Conservation (phyloP, 1,140 invertebrate genomes). For the Pinna nobilis region DNA sequence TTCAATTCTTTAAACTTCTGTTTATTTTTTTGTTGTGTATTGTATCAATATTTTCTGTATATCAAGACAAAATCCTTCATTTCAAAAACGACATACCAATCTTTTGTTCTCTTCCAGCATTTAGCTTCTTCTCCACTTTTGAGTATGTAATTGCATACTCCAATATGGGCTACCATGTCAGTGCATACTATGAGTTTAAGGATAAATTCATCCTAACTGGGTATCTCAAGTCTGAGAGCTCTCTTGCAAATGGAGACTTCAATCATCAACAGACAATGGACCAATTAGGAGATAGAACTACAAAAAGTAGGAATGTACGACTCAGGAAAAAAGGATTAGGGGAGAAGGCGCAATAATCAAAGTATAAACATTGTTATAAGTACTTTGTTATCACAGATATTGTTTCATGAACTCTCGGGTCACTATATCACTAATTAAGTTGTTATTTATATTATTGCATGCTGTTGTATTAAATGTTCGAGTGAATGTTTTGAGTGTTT, state of each 20-base stretch:
- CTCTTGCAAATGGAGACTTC: conserved; percentile 10
- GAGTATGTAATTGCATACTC: conserved; percentile 92
- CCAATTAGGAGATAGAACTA: neutral
- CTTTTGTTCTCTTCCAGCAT: conserved; percentile 81
- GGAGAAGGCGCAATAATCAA: conserved; percentile 9
- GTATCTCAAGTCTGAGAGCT: neutral
- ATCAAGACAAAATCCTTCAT: neutral
- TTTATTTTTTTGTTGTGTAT: no score
- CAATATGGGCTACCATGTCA: conserved; percentile 94
- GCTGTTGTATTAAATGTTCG: neutral
- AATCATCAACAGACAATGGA: neutral
- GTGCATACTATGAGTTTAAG: conserved; percentile 87
- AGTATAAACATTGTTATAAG: neutral
- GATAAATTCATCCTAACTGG: conserved; percentile 26
- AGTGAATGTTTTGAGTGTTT: neutral
- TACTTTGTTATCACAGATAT: neutral
- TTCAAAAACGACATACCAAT: neutral
- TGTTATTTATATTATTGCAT: neutral
- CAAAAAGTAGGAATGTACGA: neutral
- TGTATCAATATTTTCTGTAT: no score
- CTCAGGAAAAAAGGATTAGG: conserved; percentile 3
- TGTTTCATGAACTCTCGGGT: neutral
- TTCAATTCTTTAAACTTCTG: no score
- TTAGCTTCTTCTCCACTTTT: conserved; percentile 94
- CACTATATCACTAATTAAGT: neutral